These are phyloP conservation scores for Campopleginae sp. DNA, from an alignment of 2,888 invertebrate genomes.

Conservation along the genomic window DNA sequence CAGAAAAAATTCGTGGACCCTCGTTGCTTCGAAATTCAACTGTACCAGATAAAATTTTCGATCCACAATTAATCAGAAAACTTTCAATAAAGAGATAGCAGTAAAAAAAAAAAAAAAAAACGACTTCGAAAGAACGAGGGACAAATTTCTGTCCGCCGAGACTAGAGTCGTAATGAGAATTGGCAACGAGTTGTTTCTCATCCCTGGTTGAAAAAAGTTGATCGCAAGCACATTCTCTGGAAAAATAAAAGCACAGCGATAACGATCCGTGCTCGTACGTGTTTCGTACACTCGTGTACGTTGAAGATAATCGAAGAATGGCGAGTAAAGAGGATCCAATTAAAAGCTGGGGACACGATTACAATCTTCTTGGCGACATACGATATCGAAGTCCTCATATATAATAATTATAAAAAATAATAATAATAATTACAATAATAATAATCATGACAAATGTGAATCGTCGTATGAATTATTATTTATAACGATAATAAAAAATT, in stretches of 20 bases:
- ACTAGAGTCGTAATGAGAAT: neutral
- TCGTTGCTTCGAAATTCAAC: neutral
- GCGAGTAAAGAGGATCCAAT: slow-evolving; percentile 10
- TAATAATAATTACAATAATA: slow-evolving; percentile 5
- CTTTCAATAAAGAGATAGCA: neutral
- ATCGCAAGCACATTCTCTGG: slow-evolving; percentile 75
- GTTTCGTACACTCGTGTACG: slow-evolving; percentile 25
- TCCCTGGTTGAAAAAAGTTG: slow-evolving; percentile 16
- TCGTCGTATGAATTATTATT: neutral
- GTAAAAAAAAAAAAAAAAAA: neutral
- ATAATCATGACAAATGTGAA: slow-evolving; percentile 47
- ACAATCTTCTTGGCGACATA: slow-evolving; percentile 46
- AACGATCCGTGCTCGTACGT: slow-evolving; percentile 70
- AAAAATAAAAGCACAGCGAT: slow-evolving; percentile 73
- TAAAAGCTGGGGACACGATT: slow-evolving; percentile 34
- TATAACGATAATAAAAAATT: neutral
- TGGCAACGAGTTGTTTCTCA: slow-evolving; percentile 7
- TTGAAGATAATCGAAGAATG: slow-evolving; percentile 10
- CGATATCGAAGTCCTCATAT: slow-evolving; percentile 26
- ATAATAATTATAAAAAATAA: slow-evolving; percentile 38
- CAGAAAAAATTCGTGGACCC: neutral
- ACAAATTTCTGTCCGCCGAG: neutral
- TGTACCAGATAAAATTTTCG: neutral
- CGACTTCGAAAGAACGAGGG: neutral
- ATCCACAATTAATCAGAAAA: neutral